A percentile compares a stretch with the other conserved stretches of the same genome.
phyloP scores from a whole-genome alignment of 2,888 invertebrate species.

The Macrosiphum euphorbiae region DNA sequence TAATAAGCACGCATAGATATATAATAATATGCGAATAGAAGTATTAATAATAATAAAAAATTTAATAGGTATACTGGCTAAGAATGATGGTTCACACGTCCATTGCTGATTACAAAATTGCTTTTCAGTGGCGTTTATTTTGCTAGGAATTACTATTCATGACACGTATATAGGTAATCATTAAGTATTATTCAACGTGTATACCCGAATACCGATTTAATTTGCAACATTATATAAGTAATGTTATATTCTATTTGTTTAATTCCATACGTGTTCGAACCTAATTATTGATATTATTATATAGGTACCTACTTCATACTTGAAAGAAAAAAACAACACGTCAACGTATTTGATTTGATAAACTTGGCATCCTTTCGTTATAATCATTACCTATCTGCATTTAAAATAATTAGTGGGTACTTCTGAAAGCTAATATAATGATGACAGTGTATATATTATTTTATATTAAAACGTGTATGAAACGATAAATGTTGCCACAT shows the following conservation, averaged over 20 bases:
- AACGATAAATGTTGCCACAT: not conserved
- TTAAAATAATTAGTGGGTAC: conserved; percentile 22
- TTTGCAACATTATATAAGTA: not conserved
- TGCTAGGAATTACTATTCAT: not conserved
- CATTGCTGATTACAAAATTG: not conserved
- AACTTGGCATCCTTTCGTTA: conserved; percentile 4
- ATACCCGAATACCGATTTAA: not conserved
- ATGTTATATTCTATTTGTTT: conserved; percentile 6
- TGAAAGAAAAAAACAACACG: not conserved
- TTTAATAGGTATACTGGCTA: not conserved
- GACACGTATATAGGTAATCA: not conserved
- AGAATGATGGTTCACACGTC: not conserved
- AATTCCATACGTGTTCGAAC: too few species aligned
- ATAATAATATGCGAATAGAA: not conserved
- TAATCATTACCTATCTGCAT: not conserved
- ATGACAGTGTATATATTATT: not conserved
- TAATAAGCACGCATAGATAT: not conserved
- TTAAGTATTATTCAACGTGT: not conserved
- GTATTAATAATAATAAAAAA: not conserved
- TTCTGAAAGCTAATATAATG: not conserved
- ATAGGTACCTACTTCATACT: not conserved
- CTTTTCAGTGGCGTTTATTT: conserved; percentile 35
- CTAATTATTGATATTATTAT: conserved; percentile 11
- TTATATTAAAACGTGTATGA: not conserved
- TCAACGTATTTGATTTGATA: not conserved